These are phyloP conservation scores for Sternarchorhynchus goeldii DNA, from an alignment of 2,797 vertebrate species.

Conservation along the genomic window DNA sequence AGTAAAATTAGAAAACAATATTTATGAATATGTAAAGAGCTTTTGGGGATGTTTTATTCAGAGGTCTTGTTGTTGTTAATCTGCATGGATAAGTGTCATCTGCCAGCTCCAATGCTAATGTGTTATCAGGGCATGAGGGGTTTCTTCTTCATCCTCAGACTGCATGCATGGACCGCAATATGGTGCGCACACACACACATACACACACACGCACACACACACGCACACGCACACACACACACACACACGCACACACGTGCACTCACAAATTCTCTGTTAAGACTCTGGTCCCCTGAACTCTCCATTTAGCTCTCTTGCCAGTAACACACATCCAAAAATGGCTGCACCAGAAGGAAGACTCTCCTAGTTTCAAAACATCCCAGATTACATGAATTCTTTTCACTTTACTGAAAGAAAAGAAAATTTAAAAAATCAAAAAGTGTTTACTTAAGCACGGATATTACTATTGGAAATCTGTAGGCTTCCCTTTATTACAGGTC, in stretches of 20 bases:
- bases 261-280: slow-evolving; percentile 12
- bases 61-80: slow-evolving; percentile 53
- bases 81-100: slow-evolving; percentile 58
- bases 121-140: slow-evolving; percentile 50
- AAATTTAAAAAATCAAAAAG: no score
- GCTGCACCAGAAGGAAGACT: background rate
- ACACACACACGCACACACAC: slow-evolving; percentile 26
- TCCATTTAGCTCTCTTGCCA: slow-evolving; percentile 38
- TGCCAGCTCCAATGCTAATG: slow-evolving; percentile 58
- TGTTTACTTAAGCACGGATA: no score
- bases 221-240: slow-evolving; percentile 10
- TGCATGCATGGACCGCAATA: slow-evolving; percentile 28
- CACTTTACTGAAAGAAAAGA: background rate
- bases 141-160: slow-evolving; percentile 33
- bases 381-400: background rate
- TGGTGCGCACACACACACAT: slow-evolving; percentile 12
- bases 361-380: background rate
- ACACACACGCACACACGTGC: slow-evolving; percentile 20
- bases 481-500: slow-evolving; percentile 15
- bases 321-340: background rate
- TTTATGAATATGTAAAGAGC: slow-evolving; percentile 55
- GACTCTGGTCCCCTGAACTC: slow-evolving; percentile 39
- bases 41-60: slow-evolving; percentile 59
- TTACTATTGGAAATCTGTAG: background rate
- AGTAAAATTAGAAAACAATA: slow-evolving; percentile 52